Percentiles rank a stretch among this genome's conserved stretches.
phyloP scores from a whole-genome alignment of 2,797 vertebrate genomes.

The Spheniscus humboldti region DNA sequence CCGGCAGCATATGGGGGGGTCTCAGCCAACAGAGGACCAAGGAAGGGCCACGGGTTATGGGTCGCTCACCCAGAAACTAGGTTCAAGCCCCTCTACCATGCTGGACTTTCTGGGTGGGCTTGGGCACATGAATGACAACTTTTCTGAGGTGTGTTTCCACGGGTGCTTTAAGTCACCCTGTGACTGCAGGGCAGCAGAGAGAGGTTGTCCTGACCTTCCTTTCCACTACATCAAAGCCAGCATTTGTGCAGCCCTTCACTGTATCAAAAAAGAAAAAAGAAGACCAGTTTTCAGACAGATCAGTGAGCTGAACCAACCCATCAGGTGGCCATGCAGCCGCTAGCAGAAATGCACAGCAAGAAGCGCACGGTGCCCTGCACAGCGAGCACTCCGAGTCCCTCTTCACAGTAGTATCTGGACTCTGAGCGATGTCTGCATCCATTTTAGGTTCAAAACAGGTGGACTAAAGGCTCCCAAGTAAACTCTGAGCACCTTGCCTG shows the following conservation, averaged over 20 bases:
- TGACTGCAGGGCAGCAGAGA: background rate
- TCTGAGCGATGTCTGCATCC: background rate
- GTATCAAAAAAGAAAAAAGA: background rate
- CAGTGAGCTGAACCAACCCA: background rate
- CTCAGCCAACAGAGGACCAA: background rate
- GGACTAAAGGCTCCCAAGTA: background rate
- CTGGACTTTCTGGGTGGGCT: background rate
- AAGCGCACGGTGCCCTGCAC: background rate
- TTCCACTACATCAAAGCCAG: background rate
- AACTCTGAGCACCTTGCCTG: background rate
- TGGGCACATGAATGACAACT: background rate
- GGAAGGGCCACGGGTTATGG: background rate
- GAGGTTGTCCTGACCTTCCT: background rate
- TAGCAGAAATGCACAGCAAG: background rate
- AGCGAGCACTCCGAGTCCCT: background rate
- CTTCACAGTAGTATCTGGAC: background rate
- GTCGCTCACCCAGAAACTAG: background rate
- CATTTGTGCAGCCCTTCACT: background rate
- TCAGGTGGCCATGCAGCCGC: background rate
- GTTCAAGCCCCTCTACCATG: background rate
- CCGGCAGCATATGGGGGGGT: accelerated
- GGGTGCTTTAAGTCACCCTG: background rate
- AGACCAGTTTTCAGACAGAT: background rate
- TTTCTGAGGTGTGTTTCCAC: background rate
- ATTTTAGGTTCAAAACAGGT: background rate